phyloP scores from a whole-genome alignment of 2,888 invertebrate species.

The Drosophila setosimentum region DNA sequence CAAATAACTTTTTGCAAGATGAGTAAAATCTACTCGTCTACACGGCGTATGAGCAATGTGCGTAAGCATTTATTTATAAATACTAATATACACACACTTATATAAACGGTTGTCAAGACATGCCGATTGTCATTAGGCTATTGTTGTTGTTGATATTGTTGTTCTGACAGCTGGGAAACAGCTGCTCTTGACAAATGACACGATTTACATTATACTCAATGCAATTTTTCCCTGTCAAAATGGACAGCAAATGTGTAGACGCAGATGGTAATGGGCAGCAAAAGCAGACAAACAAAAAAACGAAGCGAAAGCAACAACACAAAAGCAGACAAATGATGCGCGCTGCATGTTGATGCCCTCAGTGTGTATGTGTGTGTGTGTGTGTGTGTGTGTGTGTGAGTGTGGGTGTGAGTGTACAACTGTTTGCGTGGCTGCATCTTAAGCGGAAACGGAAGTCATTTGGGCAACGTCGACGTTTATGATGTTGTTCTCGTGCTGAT shows the following conservation, averaged over 20 bases:
- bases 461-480: constrained; percentile 66
- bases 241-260: constrained; percentile 72
- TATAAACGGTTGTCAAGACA: constrained; percentile 30
- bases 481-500: constrained; percentile 53
- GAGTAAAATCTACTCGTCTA: constrained; percentile 61
- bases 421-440: constrained; percentile 62
- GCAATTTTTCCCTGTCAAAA: constrained; percentile 79
- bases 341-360: constrained; percentile 62
- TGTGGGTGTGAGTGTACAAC: constrained; percentile 8
- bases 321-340: constrained; percentile 70
- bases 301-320: constrained; percentile 21
- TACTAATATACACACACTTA: constrained; percentile 1
- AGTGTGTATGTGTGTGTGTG: neutral
- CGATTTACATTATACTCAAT: constrained; percentile 81
- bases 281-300: constrained; percentile 13
- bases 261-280: constrained; percentile 70
- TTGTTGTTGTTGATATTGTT: constrained; percentile 26
- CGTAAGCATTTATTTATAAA: constrained; percentile 14
- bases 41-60: constrained; percentile 40
- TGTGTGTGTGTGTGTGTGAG: constrained; percentile 1
- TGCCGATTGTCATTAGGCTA: constrained; percentile 70
- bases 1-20: constrained; percentile 70
- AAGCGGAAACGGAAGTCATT: constrained; percentile 82
- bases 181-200: constrained; percentile 82
- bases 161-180: constrained; percentile 52